phyloP scores from a whole-genome alignment of 1,140 invertebrate species.

The Polypedilum pembai region DNA sequence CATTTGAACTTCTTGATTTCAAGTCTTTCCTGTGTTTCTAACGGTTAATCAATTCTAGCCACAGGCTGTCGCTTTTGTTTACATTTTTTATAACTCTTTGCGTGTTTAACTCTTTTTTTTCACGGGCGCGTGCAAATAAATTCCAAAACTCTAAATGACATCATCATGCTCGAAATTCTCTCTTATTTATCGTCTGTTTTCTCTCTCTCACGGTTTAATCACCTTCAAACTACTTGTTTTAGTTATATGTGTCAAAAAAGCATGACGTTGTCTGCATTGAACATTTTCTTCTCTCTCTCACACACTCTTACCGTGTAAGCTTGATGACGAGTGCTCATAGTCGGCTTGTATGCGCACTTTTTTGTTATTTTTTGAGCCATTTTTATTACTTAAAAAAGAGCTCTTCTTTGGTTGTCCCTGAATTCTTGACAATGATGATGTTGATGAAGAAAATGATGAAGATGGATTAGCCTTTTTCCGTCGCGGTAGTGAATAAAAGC shows the following conservation, averaged over 20 bases:
- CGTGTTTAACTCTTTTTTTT: neutral
- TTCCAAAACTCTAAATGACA: neutral
- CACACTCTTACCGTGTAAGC: neutral
- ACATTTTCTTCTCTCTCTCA: neutral
- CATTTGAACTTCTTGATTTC: neutral
- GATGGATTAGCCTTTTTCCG: constrained; percentile 26
- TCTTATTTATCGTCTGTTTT: neutral
- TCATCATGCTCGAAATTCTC: neutral
- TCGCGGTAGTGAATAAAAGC: constrained; percentile 39
- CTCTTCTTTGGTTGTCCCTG: neutral
- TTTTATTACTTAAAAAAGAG: constrained; percentile 17
- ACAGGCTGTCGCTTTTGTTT: constrained; percentile 3
- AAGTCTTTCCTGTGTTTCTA: neutral
- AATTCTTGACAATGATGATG: neutral
- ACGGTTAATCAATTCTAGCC: neutral
- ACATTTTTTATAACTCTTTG: neutral
- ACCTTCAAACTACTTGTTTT: constrained; percentile 18
- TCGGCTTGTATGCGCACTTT: constrained; percentile 5
- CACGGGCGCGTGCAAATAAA: neutral
- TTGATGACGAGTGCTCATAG: neutral
- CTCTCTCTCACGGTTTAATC: neutral
- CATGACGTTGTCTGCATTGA: neutral
- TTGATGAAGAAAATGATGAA: constrained; percentile 20
- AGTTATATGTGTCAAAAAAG: constrained; percentile 11
- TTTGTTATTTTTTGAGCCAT: constrained; percentile 16